These are phyloP conservation scores for Scrobipalpa atriplicella DNA, from an alignment of 2,888 invertebrate species.

Conservation along the genomic window DNA sequence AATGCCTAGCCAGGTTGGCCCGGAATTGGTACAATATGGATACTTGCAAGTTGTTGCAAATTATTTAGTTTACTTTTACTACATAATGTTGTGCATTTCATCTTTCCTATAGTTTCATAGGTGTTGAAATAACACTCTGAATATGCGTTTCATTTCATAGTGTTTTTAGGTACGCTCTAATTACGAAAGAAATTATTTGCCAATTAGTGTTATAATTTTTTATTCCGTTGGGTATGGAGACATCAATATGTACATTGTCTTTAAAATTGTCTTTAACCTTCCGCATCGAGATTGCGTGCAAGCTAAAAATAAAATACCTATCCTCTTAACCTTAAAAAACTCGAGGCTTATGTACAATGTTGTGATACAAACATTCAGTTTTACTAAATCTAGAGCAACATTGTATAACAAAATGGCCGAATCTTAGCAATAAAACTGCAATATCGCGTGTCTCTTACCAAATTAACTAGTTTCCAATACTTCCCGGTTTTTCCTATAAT, in stretches of 20 bases:
- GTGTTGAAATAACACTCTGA: neutral
- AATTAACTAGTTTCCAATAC: slow-evolving; percentile 26
- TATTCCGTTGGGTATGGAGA: no score
- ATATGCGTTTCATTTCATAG: no score
- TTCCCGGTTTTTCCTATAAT: slow-evolving; percentile 27
- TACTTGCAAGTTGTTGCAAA: neutral
- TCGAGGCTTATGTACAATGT: no score
- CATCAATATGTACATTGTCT: no score
- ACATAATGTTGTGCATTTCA: neutral
- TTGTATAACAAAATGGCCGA: neutral
- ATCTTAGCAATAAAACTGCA: neutral
- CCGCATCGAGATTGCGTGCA: no score
- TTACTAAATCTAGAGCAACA: neutral
- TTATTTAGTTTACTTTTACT: neutral
- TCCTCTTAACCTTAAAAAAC: no score
- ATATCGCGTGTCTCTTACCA: slow-evolving; percentile 18
- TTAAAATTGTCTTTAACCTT: no score
- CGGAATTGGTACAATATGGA: slow-evolving; percentile 38
- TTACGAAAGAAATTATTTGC: no score
- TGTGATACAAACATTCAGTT: neutral
- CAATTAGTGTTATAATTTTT: no score
- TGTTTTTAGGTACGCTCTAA: no score
- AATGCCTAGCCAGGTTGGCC: slow-evolving; percentile 32
- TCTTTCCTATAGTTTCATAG: slow-evolving; percentile 1
- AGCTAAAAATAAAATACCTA: no score